phyloP scores from a whole-genome alignment of 2,797 vertebrate genomes.

The Malurus splendens region DNA sequence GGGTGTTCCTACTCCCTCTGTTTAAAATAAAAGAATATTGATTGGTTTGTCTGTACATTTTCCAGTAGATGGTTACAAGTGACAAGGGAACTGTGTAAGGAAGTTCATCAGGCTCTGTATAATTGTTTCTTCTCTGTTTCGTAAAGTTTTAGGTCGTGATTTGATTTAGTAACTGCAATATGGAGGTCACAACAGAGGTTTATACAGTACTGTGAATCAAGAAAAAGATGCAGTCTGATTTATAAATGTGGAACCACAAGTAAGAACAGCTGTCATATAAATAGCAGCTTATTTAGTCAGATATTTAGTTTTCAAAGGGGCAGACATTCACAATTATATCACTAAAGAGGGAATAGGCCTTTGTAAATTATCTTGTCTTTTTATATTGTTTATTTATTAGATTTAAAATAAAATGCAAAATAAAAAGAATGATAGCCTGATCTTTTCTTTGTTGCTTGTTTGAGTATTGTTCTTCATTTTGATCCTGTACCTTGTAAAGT shows the following conservation, averaged over 20 bases:
- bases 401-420: background rate
- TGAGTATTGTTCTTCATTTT: background rate
- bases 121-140: background rate
- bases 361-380: background rate
- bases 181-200: background rate
- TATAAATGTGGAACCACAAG: background rate
- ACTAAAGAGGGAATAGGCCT: background rate
- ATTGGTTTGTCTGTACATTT: background rate
- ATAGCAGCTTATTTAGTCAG: background rate
- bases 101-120: background rate
- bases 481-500: background rate
- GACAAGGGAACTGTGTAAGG: background rate
- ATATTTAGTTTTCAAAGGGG: background rate
- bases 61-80: background rate
- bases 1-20: background rate
- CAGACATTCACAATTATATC: background rate
- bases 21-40: background rate
- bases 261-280: background rate
- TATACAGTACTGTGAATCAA: background rate
- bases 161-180: background rate
- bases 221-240: background rate
- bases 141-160: background rate
- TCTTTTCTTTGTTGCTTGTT: background rate
- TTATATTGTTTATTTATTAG: background rate
- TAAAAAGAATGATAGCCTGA: background rate